Conservation (phyloP, 2,113 vertebrate species). For the Nothoprocta pentlandii region DNA sequence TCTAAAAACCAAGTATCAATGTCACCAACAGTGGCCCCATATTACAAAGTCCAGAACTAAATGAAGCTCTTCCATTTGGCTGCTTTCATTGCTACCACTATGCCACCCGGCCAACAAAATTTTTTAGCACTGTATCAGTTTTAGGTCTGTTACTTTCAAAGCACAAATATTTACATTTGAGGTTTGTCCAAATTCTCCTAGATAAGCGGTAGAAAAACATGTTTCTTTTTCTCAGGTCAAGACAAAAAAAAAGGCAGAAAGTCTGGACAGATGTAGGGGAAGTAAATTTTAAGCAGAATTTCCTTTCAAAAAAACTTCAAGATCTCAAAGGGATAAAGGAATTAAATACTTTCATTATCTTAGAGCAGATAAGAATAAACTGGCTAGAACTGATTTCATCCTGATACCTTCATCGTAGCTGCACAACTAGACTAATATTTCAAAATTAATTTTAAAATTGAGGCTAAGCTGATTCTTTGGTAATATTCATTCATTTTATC, state of each 20-base stretch:
- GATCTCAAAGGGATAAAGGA: background rate
- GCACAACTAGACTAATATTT: background rate
- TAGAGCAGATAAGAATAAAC: background rate
- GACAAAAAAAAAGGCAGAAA: constrained; percentile 1
- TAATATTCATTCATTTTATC: background rate
- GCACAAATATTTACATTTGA: constrained; percentile 48
- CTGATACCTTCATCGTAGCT: background rate
- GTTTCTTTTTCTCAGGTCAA: background rate
- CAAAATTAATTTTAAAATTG: background rate
- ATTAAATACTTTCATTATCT: background rate
- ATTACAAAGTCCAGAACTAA: constrained; percentile 39
- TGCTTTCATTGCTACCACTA: background rate
- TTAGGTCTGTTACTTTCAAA: constrained; percentile 36
- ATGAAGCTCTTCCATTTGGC: constrained; percentile 10
- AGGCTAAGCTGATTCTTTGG: background rate
- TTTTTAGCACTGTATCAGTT: constrained; percentile 20
- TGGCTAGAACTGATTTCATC: background rate
- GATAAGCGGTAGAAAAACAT: constrained; percentile 15
- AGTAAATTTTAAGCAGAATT: background rate
- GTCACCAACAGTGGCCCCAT: constrained; percentile 23
- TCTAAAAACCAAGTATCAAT: constrained; percentile 60
- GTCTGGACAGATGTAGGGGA: background rate
- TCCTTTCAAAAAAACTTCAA: background rate
- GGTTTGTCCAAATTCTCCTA: constrained; percentile 21
- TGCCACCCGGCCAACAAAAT: constrained; percentile 39